phyloP scores from a whole-genome alignment of 2,113 vertebrate species.

The Taxidea taxus region DNA sequence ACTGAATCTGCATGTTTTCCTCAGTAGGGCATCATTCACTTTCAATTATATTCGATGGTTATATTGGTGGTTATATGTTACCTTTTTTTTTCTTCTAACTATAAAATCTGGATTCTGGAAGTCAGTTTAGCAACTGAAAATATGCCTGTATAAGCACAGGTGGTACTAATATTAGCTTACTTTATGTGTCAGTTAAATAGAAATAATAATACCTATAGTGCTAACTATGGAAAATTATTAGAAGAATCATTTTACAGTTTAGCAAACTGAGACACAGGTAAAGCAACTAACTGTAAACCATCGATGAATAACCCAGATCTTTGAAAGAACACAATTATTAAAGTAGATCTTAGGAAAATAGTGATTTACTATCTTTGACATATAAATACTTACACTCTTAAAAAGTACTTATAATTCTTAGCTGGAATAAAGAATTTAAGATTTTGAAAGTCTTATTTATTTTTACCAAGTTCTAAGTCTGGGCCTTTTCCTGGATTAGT shows the following conservation, averaged over 20 bases:
- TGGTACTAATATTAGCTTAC: not conserved
- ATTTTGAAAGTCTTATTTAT: not conserved
- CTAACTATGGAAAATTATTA: not conserved
- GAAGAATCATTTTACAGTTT: not conserved
- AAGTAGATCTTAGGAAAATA: not conserved
- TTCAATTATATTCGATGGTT: not conserved
- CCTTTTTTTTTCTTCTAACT: not conserved
- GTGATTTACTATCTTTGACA: not conserved
- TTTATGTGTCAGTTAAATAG: not conserved
- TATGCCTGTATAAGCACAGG: not conserved
- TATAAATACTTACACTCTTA: not conserved
- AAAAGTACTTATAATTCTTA: not conserved
- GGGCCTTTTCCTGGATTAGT: not conserved
- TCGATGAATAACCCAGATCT: not conserved
- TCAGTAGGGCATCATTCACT: not conserved
- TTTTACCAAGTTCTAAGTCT: not conserved
- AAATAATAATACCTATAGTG: not conserved
- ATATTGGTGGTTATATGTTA: not conserved
- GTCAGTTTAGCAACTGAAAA: not conserved
- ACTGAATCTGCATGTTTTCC: not conserved
- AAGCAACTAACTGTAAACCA: not conserved
- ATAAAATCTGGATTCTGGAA: not conserved
- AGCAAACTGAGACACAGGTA: not conserved
- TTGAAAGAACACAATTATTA: not conserved
- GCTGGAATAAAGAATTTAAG: not conserved